Evolutionary conservation across 2,797 vertebrate genomes (phyloP), one percentile per base, ranked within the genome.

Genomic region (Gallinago stenura): DNA sequence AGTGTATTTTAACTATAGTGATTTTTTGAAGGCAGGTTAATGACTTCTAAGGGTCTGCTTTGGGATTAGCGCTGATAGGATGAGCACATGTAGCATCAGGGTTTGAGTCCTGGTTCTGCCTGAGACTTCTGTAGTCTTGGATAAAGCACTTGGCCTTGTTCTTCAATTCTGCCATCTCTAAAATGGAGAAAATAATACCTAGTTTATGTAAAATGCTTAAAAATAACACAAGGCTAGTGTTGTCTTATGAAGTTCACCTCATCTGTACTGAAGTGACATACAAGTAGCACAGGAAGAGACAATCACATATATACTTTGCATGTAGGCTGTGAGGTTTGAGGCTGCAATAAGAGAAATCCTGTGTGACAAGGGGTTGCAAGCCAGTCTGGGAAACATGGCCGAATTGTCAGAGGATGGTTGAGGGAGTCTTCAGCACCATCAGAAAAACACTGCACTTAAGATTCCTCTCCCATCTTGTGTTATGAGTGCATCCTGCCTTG

Each of bases 301-400:
- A 54, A 2, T n/a, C 2, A 1, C 1, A 1, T 33, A 0, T 12
- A 13, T 30, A 11, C 16, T 60, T 26, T 25, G 16, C n/a, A 8
- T 5, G 20, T 43, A 71, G 41, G n/a, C 37, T 71, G 21, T 25
- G 70, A 33, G 64, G 35, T 71, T 35, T 81, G 75, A 57, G 66
- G 45, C 65, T 78, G 28, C 45, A 41, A 0, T 33, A 56, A 18
- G 21, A 66, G 53, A 54, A 76, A 41, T 54, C 37, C 20, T 31
- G 20, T 20, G 24, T 37, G 33, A 33, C 28, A 33, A 51, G 56
- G 33, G 35, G 7, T 64, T 64, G 46, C 28, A 41, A 21, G 15
- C 43, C 71, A 58, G 22, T 54, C n/a, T 71, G 58, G 26, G 39
- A 66, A 80, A 46, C 8, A 5, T 5, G 9, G 37, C 25, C 0